These are phyloP conservation scores for Amblyraja radiata DNA, from an alignment of 2,797 vertebrate species.

Conservation along the genomic window DNA sequence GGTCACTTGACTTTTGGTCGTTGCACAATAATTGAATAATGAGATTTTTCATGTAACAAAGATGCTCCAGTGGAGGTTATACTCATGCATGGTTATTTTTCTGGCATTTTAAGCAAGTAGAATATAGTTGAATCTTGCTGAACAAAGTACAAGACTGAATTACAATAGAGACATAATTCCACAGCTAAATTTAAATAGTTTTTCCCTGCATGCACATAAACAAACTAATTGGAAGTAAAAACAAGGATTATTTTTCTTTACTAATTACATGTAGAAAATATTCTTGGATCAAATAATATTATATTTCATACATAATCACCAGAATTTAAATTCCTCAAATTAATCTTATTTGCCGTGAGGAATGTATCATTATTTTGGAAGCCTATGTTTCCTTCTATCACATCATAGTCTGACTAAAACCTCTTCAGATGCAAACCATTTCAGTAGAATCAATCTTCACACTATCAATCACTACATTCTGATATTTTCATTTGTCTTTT, in stretches of 20 bases:
- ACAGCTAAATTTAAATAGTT: not conserved
- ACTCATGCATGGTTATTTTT: not conserved
- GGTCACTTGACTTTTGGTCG: not conserved
- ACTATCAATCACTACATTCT: not conserved
- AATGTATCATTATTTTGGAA: not conserved
- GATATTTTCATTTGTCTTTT: not conserved
- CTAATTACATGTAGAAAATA: not conserved
- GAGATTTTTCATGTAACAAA: not conserved
- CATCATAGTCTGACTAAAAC: not conserved
- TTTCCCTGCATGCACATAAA: not conserved
- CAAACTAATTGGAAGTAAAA: not conserved
- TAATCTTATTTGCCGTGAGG: not conserved
- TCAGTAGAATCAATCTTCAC: not conserved
- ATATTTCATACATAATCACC: not conserved
- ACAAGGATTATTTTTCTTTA: not conserved
- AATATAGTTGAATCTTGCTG: not conserved
- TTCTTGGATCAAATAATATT: slow-evolving; percentile 21
- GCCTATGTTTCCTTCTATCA: not conserved
- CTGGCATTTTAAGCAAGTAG: not conserved
- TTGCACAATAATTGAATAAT: not conserved
- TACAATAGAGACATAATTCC: not conserved
- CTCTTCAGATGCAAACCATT: not conserved
- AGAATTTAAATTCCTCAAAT: not conserved
- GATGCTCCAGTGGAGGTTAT: not conserved
- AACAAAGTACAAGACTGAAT: not conserved